Base-by-base conservation (phyloP, 1,140 invertebrate genomes). In the Chelonus insularis region DNA sequence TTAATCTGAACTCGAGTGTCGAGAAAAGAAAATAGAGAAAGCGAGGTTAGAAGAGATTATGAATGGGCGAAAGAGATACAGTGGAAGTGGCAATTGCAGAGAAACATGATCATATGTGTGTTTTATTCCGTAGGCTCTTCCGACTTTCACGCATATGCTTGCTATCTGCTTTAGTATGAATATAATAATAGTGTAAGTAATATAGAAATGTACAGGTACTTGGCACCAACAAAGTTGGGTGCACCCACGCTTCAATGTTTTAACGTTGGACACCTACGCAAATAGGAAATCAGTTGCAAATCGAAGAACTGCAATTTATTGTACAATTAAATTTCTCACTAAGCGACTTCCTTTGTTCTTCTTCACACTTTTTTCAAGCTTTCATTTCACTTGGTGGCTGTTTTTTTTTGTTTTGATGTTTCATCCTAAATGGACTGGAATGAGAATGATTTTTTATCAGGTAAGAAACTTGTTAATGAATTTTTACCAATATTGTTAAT, bases 271-370 rank as follows among this genome's bases (percentile, higher is more conserved):
- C 36, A 37, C 79, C 77, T 75, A 70, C 75, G 77, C 77, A 79
- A n/a, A 68, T 71, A 75, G 77, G 77, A 80, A 80, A 80, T 77
- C 72, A 74, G 70, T 78, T 78, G 77, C 72, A 75, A 78, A 80
- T 80, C 77, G 79, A 68, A 74, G 75, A 80, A 77, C 75, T 72
- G 70, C 68, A 75, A 81, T 81, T 80, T 80, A 81, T 80, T 74
- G 74, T 69, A 73, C 76, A 79, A 81, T 79, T 79, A 75, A 76
- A 75, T 68, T 70, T 76, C 73, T 66, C 67, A 63, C 61, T 14
- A 29, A 55, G 41, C 68, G 66, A 76, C 72, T 76, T 76, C 72
- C 72, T 70, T 68, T 67, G 21, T 5, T 43, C 41, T 16, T 43
- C 41, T 43, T 18, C 29, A 51, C 18, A 12, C 16, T 11, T 20